These are phyloP conservation scores for Oenanthe melanoleuca DNA, from an alignment of 2,113 vertebrate genomes.

Conservation along the genomic window DNA sequence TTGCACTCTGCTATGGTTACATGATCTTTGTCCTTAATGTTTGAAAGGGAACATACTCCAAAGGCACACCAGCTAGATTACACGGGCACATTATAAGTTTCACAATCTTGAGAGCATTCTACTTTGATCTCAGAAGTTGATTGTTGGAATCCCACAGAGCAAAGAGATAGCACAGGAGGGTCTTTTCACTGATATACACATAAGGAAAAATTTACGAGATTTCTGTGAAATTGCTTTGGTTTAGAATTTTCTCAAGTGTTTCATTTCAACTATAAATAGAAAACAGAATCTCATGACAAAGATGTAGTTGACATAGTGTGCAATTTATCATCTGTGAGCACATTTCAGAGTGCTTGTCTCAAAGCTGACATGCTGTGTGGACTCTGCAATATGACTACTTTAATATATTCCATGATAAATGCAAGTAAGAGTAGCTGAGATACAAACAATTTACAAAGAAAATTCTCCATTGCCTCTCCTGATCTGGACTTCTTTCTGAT, in stretches of 20 bases:
- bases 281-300: constrained; percentile 59
- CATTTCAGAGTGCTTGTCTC: constrained; percentile 54
- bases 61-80: constrained; percentile 42
- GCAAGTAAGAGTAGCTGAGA: constrained; percentile 27
- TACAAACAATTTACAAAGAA: constrained; percentile 42
- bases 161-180: constrained; percentile 20
- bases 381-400: constrained; percentile 25
- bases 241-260: constrained; percentile 64
- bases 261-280: constrained; percentile 74
- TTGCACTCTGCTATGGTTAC: constrained; percentile 23
- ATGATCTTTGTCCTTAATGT: neutral
- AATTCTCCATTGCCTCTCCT: constrained; percentile 16
- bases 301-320: constrained; percentile 56
- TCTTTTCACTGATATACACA: constrained; percentile 61
- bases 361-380: constrained; percentile 57
- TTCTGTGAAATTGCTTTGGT: constrained; percentile 72
- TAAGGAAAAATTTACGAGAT: constrained; percentile 55
- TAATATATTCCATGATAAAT: constrained; percentile 46
- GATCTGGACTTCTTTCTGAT: constrained; percentile 22
- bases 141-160: constrained; percentile 64
- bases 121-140: constrained; percentile 72
- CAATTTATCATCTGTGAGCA: constrained; percentile 66
- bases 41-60: constrained; percentile 40
- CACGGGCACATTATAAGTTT: constrained; percentile 10
- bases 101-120: constrained; percentile 11